Percentiles rank a stretch among this genome's conserved stretches.
Evolutionary conservation across 2,113 vertebrate genomes (phyloP).

Genomic region (Noturus placidus): DNA sequence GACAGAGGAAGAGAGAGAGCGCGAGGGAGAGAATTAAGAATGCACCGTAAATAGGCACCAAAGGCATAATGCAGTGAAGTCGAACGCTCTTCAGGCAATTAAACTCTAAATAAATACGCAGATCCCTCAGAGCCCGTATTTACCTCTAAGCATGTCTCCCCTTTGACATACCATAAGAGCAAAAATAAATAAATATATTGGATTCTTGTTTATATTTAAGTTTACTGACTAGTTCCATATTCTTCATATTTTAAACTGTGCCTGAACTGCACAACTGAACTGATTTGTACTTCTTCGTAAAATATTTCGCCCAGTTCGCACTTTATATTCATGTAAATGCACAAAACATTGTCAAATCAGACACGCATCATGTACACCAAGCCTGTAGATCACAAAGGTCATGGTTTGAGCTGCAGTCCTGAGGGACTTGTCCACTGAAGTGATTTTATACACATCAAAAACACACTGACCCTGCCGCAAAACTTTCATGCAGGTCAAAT

Average conservation of each 20-base stretch:
- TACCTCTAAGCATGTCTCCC: slow-evolving; percentile 27
- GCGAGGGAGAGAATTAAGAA: slow-evolving; percentile 68
- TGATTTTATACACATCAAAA: slow-evolving; percentile 29
- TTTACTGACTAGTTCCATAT: background rate
- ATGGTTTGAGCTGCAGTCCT: slow-evolving; percentile 21
- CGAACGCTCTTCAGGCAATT: slow-evolving; percentile 60
- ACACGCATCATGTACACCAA: slow-evolving; percentile 19
- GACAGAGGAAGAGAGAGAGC: slow-evolving; percentile 33
- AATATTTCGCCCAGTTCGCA: background rate
- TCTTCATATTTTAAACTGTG: background rate
- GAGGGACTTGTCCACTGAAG: slow-evolving; percentile 26
- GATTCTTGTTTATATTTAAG: slow-evolving; percentile 1
- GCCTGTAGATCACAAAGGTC: slow-evolving; percentile 39
- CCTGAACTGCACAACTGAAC: background rate
- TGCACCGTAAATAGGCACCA: slow-evolving; percentile 72
- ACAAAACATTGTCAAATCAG: slow-evolving; percentile 25
- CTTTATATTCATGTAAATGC: slow-evolving; percentile 1
- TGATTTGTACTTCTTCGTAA: too few species aligned
- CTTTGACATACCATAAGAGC: slow-evolving; percentile 36
- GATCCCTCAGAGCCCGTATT: slow-evolving; percentile 26
- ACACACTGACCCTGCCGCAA: slow-evolving; percentile 37
- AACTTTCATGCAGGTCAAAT: slow-evolving; percentile 49
- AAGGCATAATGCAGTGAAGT: slow-evolving; percentile 70
- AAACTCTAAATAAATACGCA: slow-evolving; percentile 26
- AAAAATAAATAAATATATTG: slow-evolving; percentile 17